Evolutionary conservation across 2,113 vertebrate genomes (phyloP).

Genomic region (Syngnathus scovelli): DNA sequence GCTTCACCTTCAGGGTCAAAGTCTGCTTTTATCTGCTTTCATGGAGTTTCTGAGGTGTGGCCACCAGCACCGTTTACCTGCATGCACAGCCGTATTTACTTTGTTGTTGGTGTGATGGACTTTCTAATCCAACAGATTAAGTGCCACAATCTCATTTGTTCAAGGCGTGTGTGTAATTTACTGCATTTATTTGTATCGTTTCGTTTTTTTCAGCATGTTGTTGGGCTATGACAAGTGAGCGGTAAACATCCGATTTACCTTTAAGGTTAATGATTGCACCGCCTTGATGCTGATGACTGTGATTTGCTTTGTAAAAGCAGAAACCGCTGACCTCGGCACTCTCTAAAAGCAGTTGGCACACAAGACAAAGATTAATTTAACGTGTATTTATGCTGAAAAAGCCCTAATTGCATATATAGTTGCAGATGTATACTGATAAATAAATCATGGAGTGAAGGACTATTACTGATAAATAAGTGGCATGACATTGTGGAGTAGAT

Average conservation of each 20-base stretch:
- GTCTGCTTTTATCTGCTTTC: slow-evolving; percentile 36
- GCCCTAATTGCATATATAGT: no score
- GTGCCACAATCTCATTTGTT: slow-evolving; percentile 1
- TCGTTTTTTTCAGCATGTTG: not conserved
- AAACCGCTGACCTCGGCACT: not conserved
- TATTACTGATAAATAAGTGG: no score
- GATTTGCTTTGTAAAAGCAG: not conserved
- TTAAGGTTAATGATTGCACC: not conserved
- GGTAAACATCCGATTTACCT: not conserved
- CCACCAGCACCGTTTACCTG: not conserved
- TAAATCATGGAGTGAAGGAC: no score
- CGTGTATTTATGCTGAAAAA: not conserved
- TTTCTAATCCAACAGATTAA: slow-evolving; percentile 2
- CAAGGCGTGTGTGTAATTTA: not conserved
- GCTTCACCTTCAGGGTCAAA: slow-evolving; percentile 41
- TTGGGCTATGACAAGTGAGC: not conserved
- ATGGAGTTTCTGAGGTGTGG: slow-evolving; percentile 37
- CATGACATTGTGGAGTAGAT: no score
- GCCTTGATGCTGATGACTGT: slow-evolving; percentile 1
- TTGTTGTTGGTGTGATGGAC: not conserved
- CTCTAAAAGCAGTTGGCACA: not conserved
- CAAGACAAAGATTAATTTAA: not conserved
- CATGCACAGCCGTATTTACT: not conserved
- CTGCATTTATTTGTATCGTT: not conserved
- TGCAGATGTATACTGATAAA: not conserved